Conservation (phyloP, 2,888 invertebrate species). For the Amphiduros pacificus region DNA sequence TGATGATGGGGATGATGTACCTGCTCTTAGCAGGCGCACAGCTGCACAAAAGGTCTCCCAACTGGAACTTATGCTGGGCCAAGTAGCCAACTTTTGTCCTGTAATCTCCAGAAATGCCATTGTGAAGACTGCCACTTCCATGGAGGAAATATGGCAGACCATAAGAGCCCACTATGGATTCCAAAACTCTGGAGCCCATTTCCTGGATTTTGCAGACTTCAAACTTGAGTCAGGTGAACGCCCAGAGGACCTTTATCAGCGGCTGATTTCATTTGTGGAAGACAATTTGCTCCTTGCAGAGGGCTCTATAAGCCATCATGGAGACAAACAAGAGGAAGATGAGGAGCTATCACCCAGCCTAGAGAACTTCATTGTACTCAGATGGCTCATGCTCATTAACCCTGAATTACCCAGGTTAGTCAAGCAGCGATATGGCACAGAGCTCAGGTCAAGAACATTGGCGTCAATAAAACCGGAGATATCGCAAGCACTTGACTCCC, state of each 20-base stretch:
- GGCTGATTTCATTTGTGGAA: slow-evolving; percentile 26
- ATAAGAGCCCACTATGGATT: slow-evolving; percentile 35
- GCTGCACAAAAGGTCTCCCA: slow-evolving; percentile 25
- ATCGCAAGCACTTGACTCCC: slow-evolving; percentile 28
- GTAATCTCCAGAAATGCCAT: slow-evolving; percentile 17
- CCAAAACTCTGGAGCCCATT: slow-evolving; percentile 33
- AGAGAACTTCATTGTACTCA: slow-evolving; percentile 30
- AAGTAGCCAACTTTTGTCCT: slow-evolving; percentile 29
- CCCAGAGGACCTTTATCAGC: slow-evolving; percentile 29
- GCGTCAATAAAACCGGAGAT: slow-evolving; percentile 33
- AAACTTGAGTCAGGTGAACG: slow-evolving; percentile 27
- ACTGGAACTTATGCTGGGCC: slow-evolving; percentile 29
- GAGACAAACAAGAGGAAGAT: slow-evolving; percentile 12
- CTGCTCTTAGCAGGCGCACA: slow-evolving; percentile 8
- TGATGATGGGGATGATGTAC: slow-evolving; percentile 23
- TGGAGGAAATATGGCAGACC: slow-evolving; percentile 20
- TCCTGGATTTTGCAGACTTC: slow-evolving; percentile 28
- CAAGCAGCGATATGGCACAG: slow-evolving; percentile 33
- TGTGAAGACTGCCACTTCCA: slow-evolving; percentile 6
- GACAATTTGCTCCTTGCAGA: slow-evolving; percentile 26
- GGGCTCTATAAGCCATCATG: slow-evolving; percentile 17
- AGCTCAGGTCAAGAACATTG: slow-evolving; percentile 28
- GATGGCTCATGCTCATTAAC: slow-evolving; percentile 27
- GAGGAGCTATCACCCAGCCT: slow-evolving; percentile 27
- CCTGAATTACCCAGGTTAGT: slow-evolving; percentile 23